Base-by-base conservation (phyloP, 2,113 vertebrate genomes). In the Varanus salvator region DNA sequence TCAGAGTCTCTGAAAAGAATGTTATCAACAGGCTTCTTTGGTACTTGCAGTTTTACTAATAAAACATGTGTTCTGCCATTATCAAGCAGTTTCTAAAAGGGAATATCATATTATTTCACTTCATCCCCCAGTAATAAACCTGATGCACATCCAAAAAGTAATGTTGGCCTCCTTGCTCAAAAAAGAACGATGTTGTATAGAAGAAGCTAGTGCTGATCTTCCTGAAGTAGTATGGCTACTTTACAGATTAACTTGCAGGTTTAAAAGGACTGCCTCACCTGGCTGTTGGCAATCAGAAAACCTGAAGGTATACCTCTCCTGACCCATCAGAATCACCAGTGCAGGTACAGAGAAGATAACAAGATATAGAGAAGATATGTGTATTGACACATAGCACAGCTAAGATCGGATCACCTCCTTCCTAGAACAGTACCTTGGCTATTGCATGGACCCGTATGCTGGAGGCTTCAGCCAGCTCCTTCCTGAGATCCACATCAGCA, bases 371-470 rank as follows among this genome's bases (percentile, higher is more conserved):
- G 54, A 44, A 44, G 38, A 44, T 44, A 44, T 44, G 38, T 44
- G 38, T 44, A 44, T 44, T 44, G 5, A 11, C 5, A 27, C 76
- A 75, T 48, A 85, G 11, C 1, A 6, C 50, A 75, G 84, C 57
- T 57, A 6, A 75, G n/a, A 57, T 74, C 15, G 21, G 74, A 71
- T 29, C 50, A 57, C 23, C 25, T 52, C 12, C 64, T 89, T 77
- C 54, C 48, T n/a, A 57, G 29, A 27, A 6, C 21, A 1, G 94
- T 97, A 99, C 99, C 98, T 99, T 99, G 87, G 98, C 98, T n/a
- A 99, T 96, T 87, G 98, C 98, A 91, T 98, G 98, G 91, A 99
- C 97, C 15, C 98, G 98, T 8, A 95, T 98, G 95, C 98, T 99
- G 88, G 98, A 98, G 3, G 98, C 98, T 71, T 99, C 98, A 1